Percentiles rank a stretch among this genome's conserved stretches.
Conservation (phyloP, 2,113 vertebrate genomes). For the Xyliphius kryptos region DNA sequence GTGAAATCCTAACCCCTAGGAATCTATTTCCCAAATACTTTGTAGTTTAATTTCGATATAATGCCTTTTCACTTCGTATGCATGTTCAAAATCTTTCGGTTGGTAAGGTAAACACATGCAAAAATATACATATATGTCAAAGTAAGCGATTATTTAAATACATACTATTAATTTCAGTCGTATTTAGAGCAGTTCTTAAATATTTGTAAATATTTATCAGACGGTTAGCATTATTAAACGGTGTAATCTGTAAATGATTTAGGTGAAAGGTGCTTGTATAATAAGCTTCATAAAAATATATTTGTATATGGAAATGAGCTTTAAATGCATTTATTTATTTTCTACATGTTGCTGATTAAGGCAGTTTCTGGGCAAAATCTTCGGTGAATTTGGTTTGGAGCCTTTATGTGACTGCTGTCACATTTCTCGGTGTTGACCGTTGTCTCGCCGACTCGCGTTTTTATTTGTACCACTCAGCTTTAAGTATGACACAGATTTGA, state of each 20-base stretch:
- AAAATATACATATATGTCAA: conserved; percentile 13
- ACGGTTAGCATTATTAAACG: conserved; percentile 41
- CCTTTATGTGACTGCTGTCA: conserved; percentile 15
- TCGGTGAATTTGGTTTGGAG: conserved; percentile 26
- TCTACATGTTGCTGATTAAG: conserved; percentile 62
- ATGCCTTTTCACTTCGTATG: too few species aligned
- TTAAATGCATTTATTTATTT: conserved; percentile 85
- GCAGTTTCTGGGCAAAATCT: conserved; percentile 23
- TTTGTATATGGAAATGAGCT: conserved; percentile 83
- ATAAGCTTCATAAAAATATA: conserved; percentile 68
- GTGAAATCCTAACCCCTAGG: too few species aligned
- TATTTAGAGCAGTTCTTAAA: conserved; percentile 39
- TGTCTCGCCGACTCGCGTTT: conserved; percentile 14
- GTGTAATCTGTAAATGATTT: conserved; percentile 58
- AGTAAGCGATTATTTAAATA: conserved; percentile 37
- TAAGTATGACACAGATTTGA: conserved; percentile 35
- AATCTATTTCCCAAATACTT: too few species aligned
- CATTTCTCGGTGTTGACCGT: neutral
- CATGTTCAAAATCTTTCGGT: too few species aligned
- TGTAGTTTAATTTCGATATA: too few species aligned
- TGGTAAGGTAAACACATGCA: too few species aligned
- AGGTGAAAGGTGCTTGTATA: conserved; percentile 70
- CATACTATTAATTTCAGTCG: conserved; percentile 31
- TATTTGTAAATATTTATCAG: conserved; percentile 42
- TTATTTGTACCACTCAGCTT: conserved; percentile 45